phyloP scores from a whole-genome alignment of 2,113 vertebrate species.

The Myanophis thanlyinensis region DNA sequence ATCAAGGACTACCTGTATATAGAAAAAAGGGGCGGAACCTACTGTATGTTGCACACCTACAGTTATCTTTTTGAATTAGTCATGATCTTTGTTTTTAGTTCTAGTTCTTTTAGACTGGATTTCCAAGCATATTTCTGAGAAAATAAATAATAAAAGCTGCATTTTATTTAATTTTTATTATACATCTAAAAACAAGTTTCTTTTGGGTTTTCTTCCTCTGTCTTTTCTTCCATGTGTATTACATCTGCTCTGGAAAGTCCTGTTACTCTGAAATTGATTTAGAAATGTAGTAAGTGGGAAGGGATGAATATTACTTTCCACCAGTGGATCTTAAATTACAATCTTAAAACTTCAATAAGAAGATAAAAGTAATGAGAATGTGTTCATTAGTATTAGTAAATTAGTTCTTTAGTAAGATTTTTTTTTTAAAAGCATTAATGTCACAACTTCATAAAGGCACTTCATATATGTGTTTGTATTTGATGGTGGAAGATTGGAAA shows the following conservation, averaged over 20 bases:
- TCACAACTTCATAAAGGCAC: background rate
- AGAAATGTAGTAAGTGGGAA: background rate
- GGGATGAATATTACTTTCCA: background rate
- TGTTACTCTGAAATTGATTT: background rate
- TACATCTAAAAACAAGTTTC: background rate
- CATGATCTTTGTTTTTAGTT: background rate
- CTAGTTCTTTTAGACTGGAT: background rate
- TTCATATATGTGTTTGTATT: background rate
- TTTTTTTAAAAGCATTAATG: background rate
- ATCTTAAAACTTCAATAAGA: background rate
- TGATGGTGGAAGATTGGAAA: background rate
- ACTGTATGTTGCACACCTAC: background rate
- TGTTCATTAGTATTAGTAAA: background rate
- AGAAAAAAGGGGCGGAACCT: background rate
- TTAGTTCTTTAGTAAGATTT: background rate
- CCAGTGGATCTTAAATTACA: background rate
- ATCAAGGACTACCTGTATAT: background rate
- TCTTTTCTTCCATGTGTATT: background rate
- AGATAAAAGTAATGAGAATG: background rate
- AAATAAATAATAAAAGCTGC: background rate
- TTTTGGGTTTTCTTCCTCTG: background rate
- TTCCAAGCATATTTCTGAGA: background rate
- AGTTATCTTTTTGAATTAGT: background rate
- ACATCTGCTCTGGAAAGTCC: background rate
- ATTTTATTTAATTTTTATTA: background rate